Conservation (phyloP, 2,888 invertebrate genomes). For the Napeogenes sylphis region DNA sequence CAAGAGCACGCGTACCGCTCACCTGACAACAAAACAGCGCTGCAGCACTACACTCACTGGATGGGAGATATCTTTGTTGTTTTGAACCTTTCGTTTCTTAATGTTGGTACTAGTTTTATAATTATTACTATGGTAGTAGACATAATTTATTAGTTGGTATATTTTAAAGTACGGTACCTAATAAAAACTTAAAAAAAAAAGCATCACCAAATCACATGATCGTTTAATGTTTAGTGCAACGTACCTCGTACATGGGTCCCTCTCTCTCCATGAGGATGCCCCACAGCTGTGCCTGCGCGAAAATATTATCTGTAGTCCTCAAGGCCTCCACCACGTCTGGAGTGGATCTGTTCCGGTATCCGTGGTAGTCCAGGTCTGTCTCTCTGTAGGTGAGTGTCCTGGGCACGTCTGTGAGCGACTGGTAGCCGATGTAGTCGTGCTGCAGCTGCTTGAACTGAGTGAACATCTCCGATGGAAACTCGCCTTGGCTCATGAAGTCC, state of each 20-base stretch:
- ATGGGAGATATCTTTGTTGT: no score
- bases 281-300: constrained; percentile 88
- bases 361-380: constrained; percentile 74
- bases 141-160: no score
- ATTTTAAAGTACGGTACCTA: no score
- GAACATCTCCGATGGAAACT: constrained; percentile 84
- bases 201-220: not conserved
- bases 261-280: constrained; percentile 89
- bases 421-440: constrained; percentile 95
- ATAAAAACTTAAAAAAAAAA: not conserved
- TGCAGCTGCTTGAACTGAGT: constrained; percentile 92
- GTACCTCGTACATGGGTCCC: constrained; percentile 87
- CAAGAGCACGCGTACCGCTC: constrained; percentile 78
- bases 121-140: no score
- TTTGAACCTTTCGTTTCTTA: no score
- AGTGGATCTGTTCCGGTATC: constrained; percentile 81
- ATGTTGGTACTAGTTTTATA: no score
- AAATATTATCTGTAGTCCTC: constrained; percentile 83
- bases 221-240: constrained; percentile 33
- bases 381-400: constrained; percentile 86
- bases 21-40: constrained; percentile 41
- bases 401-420: constrained; percentile 96
- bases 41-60: no score
- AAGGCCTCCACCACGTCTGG: constrained; percentile 86
- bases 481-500: constrained; percentile 94